These are phyloP conservation scores for Neopelma chrysocephalum DNA, from an alignment of 2,797 vertebrate species.

Conservation along the genomic window DNA sequence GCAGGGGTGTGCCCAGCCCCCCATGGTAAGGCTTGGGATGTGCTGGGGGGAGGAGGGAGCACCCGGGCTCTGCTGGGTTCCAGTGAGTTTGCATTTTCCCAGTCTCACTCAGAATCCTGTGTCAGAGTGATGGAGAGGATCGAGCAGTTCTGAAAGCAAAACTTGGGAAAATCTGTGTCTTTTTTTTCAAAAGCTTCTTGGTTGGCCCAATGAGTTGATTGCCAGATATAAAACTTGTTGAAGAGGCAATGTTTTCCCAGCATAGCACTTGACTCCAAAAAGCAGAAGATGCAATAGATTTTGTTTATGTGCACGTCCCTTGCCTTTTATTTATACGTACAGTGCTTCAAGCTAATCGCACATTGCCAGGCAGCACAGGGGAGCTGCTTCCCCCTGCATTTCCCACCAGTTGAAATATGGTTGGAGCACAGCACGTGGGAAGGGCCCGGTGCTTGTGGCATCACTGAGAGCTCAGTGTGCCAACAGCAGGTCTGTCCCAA, in stretches of 20 bases:
- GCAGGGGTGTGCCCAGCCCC: neutral
- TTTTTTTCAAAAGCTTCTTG: neutral
- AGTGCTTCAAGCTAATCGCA: neutral
- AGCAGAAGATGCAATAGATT: slow-evolving; percentile 38
- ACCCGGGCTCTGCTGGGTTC: neutral
- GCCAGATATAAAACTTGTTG: slow-evolving; percentile 28
- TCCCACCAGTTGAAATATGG: accelerated
- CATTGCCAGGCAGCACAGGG: neutral
- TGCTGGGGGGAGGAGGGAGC: neutral
- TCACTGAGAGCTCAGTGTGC: neutral
- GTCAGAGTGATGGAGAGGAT: neutral
- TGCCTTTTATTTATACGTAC: neutral
- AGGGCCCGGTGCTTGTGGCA: neutral
- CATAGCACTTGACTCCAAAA: neutral
- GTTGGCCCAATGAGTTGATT: slow-evolving; percentile 24
- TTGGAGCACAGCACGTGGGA: neutral
- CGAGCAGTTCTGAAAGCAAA: neutral
- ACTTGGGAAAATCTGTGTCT: neutral
- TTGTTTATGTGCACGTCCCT: slow-evolving; percentile 25
- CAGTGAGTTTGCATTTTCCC: neutral
- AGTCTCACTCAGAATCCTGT: neutral
- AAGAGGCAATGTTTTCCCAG: slow-evolving; percentile 43
- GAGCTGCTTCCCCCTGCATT: neutral
- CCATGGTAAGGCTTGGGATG: neutral
- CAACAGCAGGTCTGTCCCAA: neutral